Evolutionary conservation across 2,797 vertebrate species (phyloP).

Genomic region (Karalla daura): DNA sequence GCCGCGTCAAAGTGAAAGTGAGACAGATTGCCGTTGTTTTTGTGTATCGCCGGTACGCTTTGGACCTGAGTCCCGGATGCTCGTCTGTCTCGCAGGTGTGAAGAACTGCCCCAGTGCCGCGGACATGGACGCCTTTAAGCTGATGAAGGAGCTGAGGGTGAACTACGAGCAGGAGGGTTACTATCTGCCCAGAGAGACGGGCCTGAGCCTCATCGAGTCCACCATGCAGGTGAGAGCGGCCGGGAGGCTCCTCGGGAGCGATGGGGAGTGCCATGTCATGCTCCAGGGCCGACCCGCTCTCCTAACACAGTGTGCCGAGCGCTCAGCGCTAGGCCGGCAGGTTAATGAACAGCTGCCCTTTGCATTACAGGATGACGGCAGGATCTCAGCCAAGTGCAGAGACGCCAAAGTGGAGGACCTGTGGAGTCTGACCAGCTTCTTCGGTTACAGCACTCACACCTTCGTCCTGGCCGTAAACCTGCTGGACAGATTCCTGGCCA

Average conservation of each 20-base stretch:
- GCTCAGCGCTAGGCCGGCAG: not conserved
- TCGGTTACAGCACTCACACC: constrained; percentile 94
- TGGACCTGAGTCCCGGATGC: not conserved
- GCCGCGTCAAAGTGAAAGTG: not conserved
- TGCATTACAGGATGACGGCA: constrained; percentile 83
- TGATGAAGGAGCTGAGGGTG: constrained; percentile 91
- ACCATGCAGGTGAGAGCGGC: constrained; percentile 83
- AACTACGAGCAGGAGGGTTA: constrained; percentile 90
- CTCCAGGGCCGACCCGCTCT: not conserved
- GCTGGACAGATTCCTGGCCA: constrained; percentile 96
- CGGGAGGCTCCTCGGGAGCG: too few species aligned
- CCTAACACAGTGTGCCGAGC: not conserved
- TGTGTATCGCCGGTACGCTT: not conserved
- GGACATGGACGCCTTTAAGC: constrained; percentile 86
- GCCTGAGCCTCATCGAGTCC: constrained; percentile 90
- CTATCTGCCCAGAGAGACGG: constrained; percentile 91
- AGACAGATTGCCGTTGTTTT: not conserved
- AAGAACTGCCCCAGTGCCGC: constrained; percentile 47
- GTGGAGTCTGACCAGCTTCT: constrained; percentile 96
- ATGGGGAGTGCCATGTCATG: not conserved
- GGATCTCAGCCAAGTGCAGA: constrained; percentile 91
- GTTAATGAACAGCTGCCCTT: not conserved
- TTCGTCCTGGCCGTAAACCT: constrained; percentile 97
- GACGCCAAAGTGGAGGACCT: constrained; percentile 95
- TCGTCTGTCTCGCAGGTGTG: constrained; percentile 48